Conservation (phyloP, 2,888 invertebrate genomes). For the Troglohyphantes excavatus region DNA sequence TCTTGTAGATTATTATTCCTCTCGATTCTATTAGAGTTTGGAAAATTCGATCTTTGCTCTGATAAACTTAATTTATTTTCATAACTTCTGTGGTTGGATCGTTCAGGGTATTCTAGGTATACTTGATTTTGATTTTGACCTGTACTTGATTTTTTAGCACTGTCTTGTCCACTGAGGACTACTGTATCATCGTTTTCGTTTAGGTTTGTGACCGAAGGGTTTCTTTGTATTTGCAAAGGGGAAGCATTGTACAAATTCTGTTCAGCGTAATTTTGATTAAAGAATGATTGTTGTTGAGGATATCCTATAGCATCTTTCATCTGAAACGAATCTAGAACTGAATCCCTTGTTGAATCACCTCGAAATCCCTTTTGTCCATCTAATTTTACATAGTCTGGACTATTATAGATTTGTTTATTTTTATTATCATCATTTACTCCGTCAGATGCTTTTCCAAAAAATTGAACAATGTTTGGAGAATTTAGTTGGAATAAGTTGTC, state of each 20-base stretch:
- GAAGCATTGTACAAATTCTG: not conserved
- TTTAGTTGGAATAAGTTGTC: not conserved
- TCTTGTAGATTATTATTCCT: slow-evolving; percentile 8
- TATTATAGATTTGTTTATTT: not conserved
- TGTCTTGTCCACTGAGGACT: slow-evolving; percentile 9
- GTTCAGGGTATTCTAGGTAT: not conserved
- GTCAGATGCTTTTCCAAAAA: not conserved
- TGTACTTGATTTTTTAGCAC: not conserved
- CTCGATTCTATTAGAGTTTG: not conserved
- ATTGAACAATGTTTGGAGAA: not conserved
- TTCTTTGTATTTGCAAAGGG: not conserved
- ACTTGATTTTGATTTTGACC: too few relatives aligned
- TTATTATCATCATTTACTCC: not conserved
- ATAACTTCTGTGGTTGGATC: not conserved
- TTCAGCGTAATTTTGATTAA: not conserved
- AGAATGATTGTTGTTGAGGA: slow-evolving; percentile 13
- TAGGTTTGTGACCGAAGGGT: not conserved
- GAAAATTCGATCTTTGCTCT: slow-evolving; percentile 18
- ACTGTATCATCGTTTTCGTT: slow-evolving; percentile 21
- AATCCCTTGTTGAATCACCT: not conserved
- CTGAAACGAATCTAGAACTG: slow-evolving; percentile 24
- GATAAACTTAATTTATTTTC: not conserved
- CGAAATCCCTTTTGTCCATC: not conserved
- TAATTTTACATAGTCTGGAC: not conserved
- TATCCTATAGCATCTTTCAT: slow-evolving; percentile 19